Percentiles rank a stretch among this genome's conserved stretches.
Evolutionary conservation across 2,888 invertebrate genomes (phyloP).

Genomic region (Trilocha varians): DNA sequence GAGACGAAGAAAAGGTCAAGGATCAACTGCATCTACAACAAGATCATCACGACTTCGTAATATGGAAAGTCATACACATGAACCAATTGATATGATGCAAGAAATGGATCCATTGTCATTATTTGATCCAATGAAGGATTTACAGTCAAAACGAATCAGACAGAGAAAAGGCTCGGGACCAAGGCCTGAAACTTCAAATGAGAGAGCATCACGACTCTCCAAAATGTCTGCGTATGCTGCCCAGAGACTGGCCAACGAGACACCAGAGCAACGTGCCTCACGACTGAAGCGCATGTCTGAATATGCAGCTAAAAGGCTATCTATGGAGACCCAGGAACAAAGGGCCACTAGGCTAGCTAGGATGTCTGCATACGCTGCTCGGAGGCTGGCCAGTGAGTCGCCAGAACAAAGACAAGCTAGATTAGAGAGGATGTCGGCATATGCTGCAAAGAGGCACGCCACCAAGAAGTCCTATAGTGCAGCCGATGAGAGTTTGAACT

Average conservation of each 20-base stretch:
- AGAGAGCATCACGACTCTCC: conserved; percentile 45
- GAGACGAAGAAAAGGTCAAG: conserved; percentile 27
- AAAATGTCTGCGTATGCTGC: conserved; percentile 67
- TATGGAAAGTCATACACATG: too few relatives aligned
- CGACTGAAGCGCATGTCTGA: conserved; percentile 61
- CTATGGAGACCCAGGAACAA: conserved; percentile 52
- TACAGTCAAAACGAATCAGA: conserved; percentile 15
- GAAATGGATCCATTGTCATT: too few relatives aligned
- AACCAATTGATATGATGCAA: too few relatives aligned
- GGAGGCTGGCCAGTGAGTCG: conserved; percentile 52
- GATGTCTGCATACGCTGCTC: conserved; percentile 64
- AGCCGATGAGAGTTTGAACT: neutral
- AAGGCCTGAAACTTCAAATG: conserved; percentile 42
- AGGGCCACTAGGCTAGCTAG: conserved; percentile 49
- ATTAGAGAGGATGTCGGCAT: conserved; percentile 56
- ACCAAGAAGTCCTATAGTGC: conserved; percentile 30
- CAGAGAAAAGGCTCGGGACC: conserved; percentile 27
- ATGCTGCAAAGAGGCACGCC: conserved; percentile 54
- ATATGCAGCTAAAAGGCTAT: conserved; percentile 53
- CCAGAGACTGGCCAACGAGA: conserved; percentile 54
- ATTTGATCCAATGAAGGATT: too few relatives aligned
- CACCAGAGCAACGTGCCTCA: conserved; percentile 47
- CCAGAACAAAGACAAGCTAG: conserved; percentile 50
- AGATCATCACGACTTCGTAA: too few relatives aligned
- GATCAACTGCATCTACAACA: too few relatives aligned